Conservation (phyloP, 2,888 invertebrate genomes). For the Leptinotarsa juncta region DNA sequence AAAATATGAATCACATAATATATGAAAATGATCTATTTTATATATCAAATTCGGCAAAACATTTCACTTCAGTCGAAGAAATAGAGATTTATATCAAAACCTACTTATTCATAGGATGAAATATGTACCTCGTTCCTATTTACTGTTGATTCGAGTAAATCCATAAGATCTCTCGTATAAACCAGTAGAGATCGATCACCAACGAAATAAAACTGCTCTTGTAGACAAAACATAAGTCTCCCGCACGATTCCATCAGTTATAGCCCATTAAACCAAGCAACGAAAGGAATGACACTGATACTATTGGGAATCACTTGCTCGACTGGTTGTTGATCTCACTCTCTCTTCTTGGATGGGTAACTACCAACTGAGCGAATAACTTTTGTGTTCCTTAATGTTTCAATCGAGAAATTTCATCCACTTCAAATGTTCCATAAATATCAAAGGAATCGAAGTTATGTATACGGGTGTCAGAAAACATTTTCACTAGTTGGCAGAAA, state of each 20-base stretch:
- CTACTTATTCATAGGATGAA: no score
- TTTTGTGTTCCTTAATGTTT: conserved; percentile 37
- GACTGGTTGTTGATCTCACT: conserved; percentile 37
- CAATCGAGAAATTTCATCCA: conserved; percentile 22
- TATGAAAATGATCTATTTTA: no score
- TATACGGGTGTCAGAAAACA: neutral
- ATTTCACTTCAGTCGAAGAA: no score
- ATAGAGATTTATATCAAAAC: no score
- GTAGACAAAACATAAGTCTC: conserved; percentile 10
- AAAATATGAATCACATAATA: no score
- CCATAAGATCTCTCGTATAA: neutral
- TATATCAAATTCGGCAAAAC: no score
- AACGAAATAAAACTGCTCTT: neutral
- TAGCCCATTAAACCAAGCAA: conserved; percentile 35
- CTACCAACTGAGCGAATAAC: conserved; percentile 31
- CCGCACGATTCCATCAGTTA: conserved; percentile 29
- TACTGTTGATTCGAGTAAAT: neutral
- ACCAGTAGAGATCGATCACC: neutral
- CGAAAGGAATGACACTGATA: conserved; percentile 36
- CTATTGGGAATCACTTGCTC: conserved; percentile 39
- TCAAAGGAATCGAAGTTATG: neutral
- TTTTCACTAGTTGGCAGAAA: no score
- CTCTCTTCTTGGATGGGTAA: conserved; percentile 30
- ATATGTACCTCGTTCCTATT: no score
- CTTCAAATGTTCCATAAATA: neutral